Evolutionary conservation across 2,797 vertebrate genomes (phyloP), one percentile per base, ranked within the genome.

Genomic region (Macropus fuliginosus): DNA sequence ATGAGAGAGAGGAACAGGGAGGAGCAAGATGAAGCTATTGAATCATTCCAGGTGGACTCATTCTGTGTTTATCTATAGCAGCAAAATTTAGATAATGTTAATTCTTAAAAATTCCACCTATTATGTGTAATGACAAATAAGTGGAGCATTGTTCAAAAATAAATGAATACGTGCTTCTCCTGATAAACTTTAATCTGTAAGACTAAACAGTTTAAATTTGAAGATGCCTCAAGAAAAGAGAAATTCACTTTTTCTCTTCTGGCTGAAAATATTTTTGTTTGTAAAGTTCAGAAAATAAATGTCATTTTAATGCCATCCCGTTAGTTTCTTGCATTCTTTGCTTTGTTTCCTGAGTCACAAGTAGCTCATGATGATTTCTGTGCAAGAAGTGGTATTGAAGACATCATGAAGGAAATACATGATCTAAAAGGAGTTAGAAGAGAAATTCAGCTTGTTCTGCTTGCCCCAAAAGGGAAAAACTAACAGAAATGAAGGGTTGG

Each of bases 1-100:
- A 34, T 54, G 52, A 18, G 11, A 81, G 4, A 81, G 74, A 24
- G 66, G 18, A 29, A 21, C 5, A 40, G n/a, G n/a, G 34, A 66
- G n/a, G 66, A 46, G 1, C 18, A 46, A 87, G 21, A 9, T 87
- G 29, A 29, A 91, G 29, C 9, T 28, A 3, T 54, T 34, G 52
- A 55, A 54, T 91, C 90, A 11, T 28, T 16, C 27, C 1, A 56
- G 40, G 56, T 31, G 10, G 14, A 3, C 50, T 0, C 5, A 4
- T 0, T 27, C 59, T 87, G 6, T 14, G 90, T 55, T 54, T 13
- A 31, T 55, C 34, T 1, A 3, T 0, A 3, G 1, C 0, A 54
- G 12, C 54, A 0, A 56, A 0, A 54, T 56, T 56, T 34, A 2
- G 3, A 90, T 0, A 1, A 2, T 1, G 1, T 1, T 9, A 5